Base-by-base conservation (phyloP, 2,888 invertebrate species). In the Xestobium rufovillosum region DNA sequence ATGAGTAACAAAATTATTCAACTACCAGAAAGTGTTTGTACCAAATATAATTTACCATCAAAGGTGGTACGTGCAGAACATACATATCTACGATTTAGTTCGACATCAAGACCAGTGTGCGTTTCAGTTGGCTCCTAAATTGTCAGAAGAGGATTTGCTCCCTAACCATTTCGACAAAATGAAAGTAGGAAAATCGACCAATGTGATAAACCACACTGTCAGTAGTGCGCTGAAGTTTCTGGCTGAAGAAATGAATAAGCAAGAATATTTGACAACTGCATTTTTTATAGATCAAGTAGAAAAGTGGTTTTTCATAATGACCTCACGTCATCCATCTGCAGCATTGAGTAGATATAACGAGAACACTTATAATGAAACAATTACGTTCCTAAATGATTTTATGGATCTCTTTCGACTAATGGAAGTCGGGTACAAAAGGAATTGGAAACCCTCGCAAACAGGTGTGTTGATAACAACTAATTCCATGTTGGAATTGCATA, bases 41-140 rank as follows among this genome's bases (percentile, higher is more conserved):
- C 31, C 23, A 38, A 44, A 31, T 36, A 43, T 40, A 40, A 42
- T 39, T 39, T 49, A 13, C 46, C 45, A 4, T 31, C 49, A 28
- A 35, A 45, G 30, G 14, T 26, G 9, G 32, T 50, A 10, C 4
- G 31, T 3, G 26, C 42, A 11, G 13, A 14, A n/a, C n/a, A n/a
- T n/a, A 4, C 48, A 53, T 34, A 41, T 52, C 19, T 6, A 25
- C 8, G 41, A 43, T 11, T 12, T 47, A 6, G 13, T 43, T 14
- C 25, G 28, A n/a, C 25, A 39, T 29, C 33, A 49, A 30, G 17
- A 44, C 19, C 19, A 17, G 11, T 13, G 29, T 10, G n/a, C n/a
- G n/a, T 49, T 45, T 33, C 41, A 41, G 39, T 41, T 49, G 14
- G 43, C 43, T 2, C 48, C 48, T 29, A 50, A 48, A 40, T 23